A percentile compares a stretch with the other conserved stretches of the same genome.
Conservation (phyloP, 2,797 vertebrate genomes). For the Pteropus rufus region DNA sequence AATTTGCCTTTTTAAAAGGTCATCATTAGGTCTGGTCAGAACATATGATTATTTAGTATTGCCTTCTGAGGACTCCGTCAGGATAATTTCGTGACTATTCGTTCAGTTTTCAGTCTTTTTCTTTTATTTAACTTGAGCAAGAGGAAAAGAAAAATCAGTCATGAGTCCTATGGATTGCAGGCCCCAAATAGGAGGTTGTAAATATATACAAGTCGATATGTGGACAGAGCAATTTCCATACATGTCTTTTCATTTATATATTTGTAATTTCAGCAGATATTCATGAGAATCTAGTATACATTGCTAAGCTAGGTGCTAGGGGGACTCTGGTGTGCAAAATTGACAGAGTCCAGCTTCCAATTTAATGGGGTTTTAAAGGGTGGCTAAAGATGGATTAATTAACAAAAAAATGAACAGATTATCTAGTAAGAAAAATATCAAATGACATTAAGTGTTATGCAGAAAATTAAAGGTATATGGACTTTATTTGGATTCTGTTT, state of each 20-base stretch:
- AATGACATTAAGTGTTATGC: background rate
- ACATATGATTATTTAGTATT: background rate
- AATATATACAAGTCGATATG: background rate
- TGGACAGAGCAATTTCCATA: background rate
- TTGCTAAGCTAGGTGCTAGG: accelerated
- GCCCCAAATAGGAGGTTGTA: background rate
- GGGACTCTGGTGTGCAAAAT: background rate
- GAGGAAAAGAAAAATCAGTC: background rate
- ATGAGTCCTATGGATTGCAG: background rate
- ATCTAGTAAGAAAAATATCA: background rate
- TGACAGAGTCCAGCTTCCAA: background rate
- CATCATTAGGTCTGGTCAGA: background rate
- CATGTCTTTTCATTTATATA: background rate
- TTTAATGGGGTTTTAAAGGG: background rate
- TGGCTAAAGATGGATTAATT: background rate
- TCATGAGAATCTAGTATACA: background rate
- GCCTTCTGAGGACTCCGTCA: background rate
- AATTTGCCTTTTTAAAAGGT: background rate
- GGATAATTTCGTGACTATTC: background rate
- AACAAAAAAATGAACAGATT: background rate
- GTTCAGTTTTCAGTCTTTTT: background rate
- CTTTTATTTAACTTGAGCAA: conserved; percentile 9
- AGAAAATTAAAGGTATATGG: background rate
- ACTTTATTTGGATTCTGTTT: background rate
- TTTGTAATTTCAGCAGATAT: background rate